Evolutionary conservation across 30 jellyfish, hydroid and myxozoan genomes (phyloP).

Genomic region (Cassiopea xamachana): DNA sequence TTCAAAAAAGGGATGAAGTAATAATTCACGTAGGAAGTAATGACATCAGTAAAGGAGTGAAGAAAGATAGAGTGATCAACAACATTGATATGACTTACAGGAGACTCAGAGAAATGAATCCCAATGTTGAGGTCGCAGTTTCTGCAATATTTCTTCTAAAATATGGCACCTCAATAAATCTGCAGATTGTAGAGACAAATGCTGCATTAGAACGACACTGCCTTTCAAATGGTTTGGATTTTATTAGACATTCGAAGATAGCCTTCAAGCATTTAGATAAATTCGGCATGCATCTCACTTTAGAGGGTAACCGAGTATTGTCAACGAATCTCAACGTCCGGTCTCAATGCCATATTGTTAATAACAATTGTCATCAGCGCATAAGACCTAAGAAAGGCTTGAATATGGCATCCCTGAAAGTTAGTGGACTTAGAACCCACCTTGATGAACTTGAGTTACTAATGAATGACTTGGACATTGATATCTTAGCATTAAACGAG

Average conservation of each 20-base stretch:
- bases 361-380: conserved; percentile 11
- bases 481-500: background rate
- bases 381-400: background rate
- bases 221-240: background rate
- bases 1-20: background rate
- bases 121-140: background rate
- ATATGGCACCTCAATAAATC: background rate
- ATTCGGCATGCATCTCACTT: background rate
- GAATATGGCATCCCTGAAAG: conserved; percentile 20
- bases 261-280: background rate
- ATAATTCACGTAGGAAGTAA: background rate
- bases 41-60: background rate
- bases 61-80: background rate
- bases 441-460: background rate
- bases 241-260: background rate
- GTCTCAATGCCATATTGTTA: background rate
- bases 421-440: conserved; percentile 12
- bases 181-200: background rate
- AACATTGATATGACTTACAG: background rate
- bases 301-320: background rate
- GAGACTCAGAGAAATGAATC: background rate
- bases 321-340: background rate
- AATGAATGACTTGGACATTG: background rate
- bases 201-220: background rate
- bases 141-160: background rate